Base-by-base conservation (phyloP, 2,113 vertebrate genomes). In the Capra hircus region DNA sequence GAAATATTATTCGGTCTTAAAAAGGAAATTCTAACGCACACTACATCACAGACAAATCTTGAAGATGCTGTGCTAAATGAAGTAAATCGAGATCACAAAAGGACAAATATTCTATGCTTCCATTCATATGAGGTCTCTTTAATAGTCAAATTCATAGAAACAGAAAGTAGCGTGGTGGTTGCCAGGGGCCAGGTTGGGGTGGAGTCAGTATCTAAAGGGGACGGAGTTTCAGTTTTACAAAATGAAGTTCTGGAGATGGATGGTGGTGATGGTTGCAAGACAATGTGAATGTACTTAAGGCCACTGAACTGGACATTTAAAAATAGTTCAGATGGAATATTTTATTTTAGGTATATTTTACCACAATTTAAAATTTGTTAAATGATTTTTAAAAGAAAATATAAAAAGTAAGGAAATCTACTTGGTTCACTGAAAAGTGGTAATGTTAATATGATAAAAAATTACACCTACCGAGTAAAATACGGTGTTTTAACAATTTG, bases 91-190 rank as follows among this genome's bases (percentile, higher is more conserved):
- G n/a, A 4, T n/a, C 30, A 55, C 45, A 67, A 55, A 50, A 74
- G 59, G 45, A 43, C 33, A 67, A 59, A 28, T 25, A 23, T 27
- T 15, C 16, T 74, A 14, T 2, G 28, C 60, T n/a, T 77, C 33
- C n/a, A 28, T 23, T 52, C 9, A 12, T 0, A 21, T 0, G 2
- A 55, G 55, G 85, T 25, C 15, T 28, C 25, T 19, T 45, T 30
- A 57, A 11, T 0, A 19, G 59, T 78, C 88, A 84, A 36, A 43
- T 3, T 62, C 40, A 28, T 8, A 19, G 7, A 40, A 30, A 80
- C 53, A 43, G 5, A 89, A 48, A 57, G 55, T 0, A 8, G 14
- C 67, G 13, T 0, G 8, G 23, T 64, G 15, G 67, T 6, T 0
- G 2, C 33, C 52, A 15, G 6, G 64, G 7, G 2, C 28, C 25